Evolutionary conservation across 2,113 vertebrate species (phyloP).

Genomic region (Ophthalmolycus amberensis): DNA sequence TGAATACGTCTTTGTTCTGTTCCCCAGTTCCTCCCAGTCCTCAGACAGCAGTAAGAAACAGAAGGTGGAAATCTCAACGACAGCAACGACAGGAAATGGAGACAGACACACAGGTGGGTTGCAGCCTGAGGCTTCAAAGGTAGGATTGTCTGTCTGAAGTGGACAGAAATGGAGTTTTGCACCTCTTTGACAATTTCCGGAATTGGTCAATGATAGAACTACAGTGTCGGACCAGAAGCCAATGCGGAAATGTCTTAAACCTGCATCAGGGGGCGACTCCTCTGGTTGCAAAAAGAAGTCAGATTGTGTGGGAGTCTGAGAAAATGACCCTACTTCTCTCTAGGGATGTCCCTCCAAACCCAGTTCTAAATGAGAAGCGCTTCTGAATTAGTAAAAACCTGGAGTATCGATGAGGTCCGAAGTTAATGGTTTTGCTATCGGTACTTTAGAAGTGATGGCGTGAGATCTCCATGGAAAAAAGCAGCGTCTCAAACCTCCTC

Average conservation of each 20-base stretch:
- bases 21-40: constrained; percentile 86
- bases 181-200: neutral
- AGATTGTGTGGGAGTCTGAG: neutral
- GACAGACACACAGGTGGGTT: constrained; percentile 75
- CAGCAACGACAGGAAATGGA: constrained; percentile 61
- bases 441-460: too few relatives aligned
- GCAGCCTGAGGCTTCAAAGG: constrained; percentile 13
- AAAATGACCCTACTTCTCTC: neutral
- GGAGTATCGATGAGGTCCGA: neutral
- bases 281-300: too few relatives aligned
- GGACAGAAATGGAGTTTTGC: neutral
- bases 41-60: constrained; percentile 92
- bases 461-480: too few relatives aligned
- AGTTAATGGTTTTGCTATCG: neutral
- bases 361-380: neutral
- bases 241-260: too few relatives aligned
- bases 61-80: constrained; percentile 86
- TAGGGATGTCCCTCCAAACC: neutral
- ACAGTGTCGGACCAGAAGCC: neutral
- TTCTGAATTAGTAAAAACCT: neutral
- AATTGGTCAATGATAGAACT: neutral
- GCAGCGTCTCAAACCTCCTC: too few relatives aligned
- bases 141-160: neutral
- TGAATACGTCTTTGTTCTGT: constrained; percentile 21
- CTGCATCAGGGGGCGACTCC: neutral